phyloP scores from a whole-genome alignment of 2,113 vertebrate genomes.

The Calonectris borealis region DNA sequence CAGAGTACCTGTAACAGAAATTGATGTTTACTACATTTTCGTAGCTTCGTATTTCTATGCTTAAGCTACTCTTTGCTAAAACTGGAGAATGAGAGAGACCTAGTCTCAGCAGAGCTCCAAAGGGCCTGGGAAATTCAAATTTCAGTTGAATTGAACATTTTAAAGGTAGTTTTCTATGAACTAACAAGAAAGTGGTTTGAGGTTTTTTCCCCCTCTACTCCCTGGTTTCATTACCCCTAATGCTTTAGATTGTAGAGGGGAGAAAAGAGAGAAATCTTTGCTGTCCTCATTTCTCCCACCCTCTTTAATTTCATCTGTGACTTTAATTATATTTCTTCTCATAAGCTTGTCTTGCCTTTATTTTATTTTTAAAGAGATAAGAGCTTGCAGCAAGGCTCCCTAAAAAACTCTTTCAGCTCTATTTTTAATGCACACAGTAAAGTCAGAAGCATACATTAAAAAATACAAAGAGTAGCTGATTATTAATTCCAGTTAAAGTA shows the following conservation, averaged over 20 bases:
- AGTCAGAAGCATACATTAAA: conserved; percentile 41
- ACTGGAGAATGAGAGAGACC: background rate
- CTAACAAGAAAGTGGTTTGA: background rate
- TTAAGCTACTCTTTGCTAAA: background rate
- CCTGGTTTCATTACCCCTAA: background rate
- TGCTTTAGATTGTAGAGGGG: conserved; percentile 6
- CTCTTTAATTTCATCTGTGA: conserved; percentile 42
- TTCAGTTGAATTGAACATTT: background rate
- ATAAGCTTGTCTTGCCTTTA: conserved; percentile 39
- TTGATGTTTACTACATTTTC: background rate
- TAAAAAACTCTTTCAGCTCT: conserved; percentile 51
- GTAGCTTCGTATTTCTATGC: background rate
- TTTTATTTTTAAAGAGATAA: conserved; percentile 61
- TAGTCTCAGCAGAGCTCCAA: background rate
- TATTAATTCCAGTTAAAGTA: conserved; percentile 62
- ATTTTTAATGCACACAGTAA: conserved; percentile 59
- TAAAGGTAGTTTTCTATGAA: background rate
- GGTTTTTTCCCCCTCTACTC: background rate
- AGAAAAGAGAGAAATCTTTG: background rate
- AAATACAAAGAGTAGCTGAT: conserved; percentile 47
- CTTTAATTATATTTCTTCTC: conserved; percentile 65
- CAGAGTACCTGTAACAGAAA: background rate
- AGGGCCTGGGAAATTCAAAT: background rate
- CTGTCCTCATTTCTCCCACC: conserved; percentile 39
- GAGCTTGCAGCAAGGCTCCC: conserved; percentile 27